Percentiles rank a stretch among this genome's conserved stretches.
phyloP scores from a whole-genome alignment of 2,113 vertebrate species.

The Puma concolor region DNA sequence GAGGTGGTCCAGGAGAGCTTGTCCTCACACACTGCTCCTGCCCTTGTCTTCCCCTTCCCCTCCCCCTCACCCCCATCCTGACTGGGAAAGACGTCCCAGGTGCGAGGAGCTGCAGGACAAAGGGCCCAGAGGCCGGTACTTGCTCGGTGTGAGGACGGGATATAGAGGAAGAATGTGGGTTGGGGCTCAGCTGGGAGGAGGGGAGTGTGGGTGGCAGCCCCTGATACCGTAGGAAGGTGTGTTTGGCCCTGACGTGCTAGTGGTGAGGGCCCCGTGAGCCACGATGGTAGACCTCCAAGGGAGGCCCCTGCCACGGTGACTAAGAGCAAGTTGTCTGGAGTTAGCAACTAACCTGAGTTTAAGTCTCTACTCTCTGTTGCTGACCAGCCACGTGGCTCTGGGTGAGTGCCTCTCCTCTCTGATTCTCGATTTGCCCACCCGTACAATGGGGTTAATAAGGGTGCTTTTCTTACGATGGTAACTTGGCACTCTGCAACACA shows the following conservation, averaged over 20 bases:
- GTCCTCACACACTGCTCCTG: neutral
- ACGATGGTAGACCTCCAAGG: neutral
- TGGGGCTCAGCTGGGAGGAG: neutral
- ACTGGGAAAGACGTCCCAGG: neutral
- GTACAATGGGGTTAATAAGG: neutral
- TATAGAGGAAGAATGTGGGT: neutral
- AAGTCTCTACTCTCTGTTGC: neutral
- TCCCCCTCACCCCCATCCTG: accelerated
- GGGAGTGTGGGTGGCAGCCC: neutral
- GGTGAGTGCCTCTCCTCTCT: neutral
- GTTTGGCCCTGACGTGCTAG: neutral
- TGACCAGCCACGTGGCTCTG: accelerated
- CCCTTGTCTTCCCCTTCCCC: neutral
- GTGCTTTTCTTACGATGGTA: neutral
- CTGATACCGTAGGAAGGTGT: neutral
- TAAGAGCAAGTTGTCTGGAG: neutral
- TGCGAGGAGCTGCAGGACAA: neutral
- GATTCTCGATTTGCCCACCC: neutral
- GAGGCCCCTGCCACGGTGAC: neutral
- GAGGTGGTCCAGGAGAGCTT: neutral
- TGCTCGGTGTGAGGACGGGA: neutral
- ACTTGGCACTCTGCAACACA: neutral
- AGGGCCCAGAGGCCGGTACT: neutral
- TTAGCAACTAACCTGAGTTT: neutral
- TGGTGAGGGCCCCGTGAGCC: neutral